Base-by-base conservation (phyloP, 2,888 invertebrate genomes). In the Napeogenes inachia region DNA sequence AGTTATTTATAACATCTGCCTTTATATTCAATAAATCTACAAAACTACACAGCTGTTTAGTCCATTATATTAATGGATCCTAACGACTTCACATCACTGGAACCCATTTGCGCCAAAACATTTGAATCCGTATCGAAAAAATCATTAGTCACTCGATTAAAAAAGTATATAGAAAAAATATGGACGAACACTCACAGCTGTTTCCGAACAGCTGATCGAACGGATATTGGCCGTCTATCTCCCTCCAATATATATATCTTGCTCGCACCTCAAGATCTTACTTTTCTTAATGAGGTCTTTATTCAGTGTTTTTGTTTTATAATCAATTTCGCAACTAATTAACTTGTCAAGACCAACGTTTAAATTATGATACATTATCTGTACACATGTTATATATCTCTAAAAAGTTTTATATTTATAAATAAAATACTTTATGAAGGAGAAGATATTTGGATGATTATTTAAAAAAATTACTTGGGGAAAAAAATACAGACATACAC, bases 201-300 rank as follows among this genome's bases (percentile, higher is more conserved):
- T 82, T 87, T 88, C 89, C 89, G 85, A 71, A 84, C 87, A 88
- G 87, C 89, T 89, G 89, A 89, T 89, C 86, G 86, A 79, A 79
- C 85, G 89, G 89, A 89, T 89, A 89, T 89, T 89, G 85, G 84
- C 86, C 82, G 86, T 87, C 50, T 30, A 30, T 50, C 50, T 73
- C 70, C 73, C 45, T 75, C 75, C 70, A 68, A 80, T 79, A 81
- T 81, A 81, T 85, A 80, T 81, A 82, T 82, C 78, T 78, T 77
- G 75, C 80, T 54, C 45, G 75, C 72, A 70, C 74, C 73, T 68
- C 71, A 30, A 50, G 30, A 30, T 30, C 13, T 46, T 30, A 50
- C 50, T 50, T 50, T 42, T 73, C 74, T 72, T 85, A 85, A 84
- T 83, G 80, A 81, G 67, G 67, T 65, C 66, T 65, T 68, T 64